Conservation (phyloP, 2,888 invertebrate genomes). For the Oasisia sp. region DNA sequence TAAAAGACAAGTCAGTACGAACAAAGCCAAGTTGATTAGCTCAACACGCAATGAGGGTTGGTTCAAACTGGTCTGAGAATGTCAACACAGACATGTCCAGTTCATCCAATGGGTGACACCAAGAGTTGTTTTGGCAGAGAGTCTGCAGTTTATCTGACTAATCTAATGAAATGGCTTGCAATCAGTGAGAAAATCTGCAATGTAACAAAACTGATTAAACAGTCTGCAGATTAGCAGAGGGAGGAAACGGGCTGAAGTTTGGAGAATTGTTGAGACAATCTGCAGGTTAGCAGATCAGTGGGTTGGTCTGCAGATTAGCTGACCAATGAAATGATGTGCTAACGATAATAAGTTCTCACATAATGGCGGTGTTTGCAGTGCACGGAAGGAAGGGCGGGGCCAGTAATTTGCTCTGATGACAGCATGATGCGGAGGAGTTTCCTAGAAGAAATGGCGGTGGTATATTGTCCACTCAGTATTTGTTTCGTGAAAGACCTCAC, state of each 20-base stretch:
- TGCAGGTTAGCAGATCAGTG: neutral
- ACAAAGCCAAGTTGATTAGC: neutral
- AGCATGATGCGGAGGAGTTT: neutral
- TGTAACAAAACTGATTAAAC: too few species aligned
- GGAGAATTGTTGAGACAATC: neutral
- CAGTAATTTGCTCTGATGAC: neutral
- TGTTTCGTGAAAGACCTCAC: neutral
- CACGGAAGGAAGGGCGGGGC: neutral
- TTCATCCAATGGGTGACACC: too few species aligned
- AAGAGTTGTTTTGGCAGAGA: too few species aligned
- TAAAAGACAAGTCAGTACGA: neutral
- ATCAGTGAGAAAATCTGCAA: too few species aligned
- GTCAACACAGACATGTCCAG: neutral
- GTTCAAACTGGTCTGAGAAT: neutral
- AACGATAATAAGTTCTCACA: neutral
- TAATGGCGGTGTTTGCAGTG: neutral
- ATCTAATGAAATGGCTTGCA: too few species aligned
- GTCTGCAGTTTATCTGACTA: too few species aligned
- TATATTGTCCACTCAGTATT: neutral
- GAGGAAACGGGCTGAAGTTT: neutral
- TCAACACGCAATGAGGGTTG: neutral
- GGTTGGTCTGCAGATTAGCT: neutral
- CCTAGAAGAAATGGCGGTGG: neutral
- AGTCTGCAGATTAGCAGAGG: too few species aligned
- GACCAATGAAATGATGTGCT: neutral